These are phyloP conservation scores for Mythimna pallens DNA, from an alignment of 2,888 invertebrate genomes.

Conservation along the genomic window DNA sequence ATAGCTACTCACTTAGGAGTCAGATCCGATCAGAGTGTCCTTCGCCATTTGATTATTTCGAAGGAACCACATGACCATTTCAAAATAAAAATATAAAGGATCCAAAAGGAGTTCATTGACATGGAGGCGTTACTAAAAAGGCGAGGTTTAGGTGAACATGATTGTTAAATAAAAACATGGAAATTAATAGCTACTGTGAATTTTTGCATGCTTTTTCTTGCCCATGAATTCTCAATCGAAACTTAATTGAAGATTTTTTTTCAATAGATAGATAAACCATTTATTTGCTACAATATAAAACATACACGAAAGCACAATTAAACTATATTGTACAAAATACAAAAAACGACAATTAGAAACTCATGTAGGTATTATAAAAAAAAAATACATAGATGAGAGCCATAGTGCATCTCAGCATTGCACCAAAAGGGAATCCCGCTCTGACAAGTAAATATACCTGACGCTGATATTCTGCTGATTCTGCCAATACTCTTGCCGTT, in stretches of 20 bases:
- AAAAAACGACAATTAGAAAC: too few relatives aligned
- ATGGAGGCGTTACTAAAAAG: background rate
- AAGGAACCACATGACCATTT: slow-evolving; percentile 20
- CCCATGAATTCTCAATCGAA: background rate
- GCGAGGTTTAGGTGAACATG: background rate
- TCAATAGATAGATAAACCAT: too few relatives aligned
- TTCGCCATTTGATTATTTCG: slow-evolving; percentile 24
- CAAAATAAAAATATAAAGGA: background rate
- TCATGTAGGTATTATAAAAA: too few relatives aligned
- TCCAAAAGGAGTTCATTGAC: slow-evolving; percentile 17
- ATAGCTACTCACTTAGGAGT: slow-evolving; percentile 41
- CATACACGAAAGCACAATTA: too few relatives aligned
- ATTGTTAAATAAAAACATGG: background rate
- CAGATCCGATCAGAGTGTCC: slow-evolving; percentile 17
- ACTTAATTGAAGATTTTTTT: background rate
- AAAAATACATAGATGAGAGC: too few relatives aligned
- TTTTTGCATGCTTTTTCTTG: slow-evolving; percentile 8
- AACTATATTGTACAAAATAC: too few relatives aligned
- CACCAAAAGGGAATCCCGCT: too few relatives aligned
- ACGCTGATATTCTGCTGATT: too few relatives aligned
- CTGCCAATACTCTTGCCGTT: too few relatives aligned
- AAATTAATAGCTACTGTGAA: background rate
- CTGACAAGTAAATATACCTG: too few relatives aligned
- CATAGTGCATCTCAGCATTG: too few relatives aligned
- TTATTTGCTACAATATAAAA: too few relatives aligned